Evolutionary conservation across 2,113 vertebrate species (phyloP), one percentile per base, ranked within the genome.

Genomic region (Eonycteris spelaea): DNA sequence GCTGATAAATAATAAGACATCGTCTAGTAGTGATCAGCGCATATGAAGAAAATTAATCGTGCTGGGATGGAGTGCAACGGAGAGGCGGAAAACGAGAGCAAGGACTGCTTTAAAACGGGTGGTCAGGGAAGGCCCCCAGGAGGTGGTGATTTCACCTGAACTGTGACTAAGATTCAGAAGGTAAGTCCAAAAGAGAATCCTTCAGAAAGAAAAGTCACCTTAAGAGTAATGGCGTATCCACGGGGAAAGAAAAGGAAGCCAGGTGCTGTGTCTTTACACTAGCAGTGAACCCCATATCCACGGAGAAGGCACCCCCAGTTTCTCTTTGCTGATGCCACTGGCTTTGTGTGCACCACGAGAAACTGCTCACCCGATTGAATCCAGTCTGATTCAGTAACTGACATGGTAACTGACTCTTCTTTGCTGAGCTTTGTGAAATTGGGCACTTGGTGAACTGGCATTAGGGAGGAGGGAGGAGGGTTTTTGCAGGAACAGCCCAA

Each of bases 381-480:
- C 28, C 55, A 53, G 22, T 11, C 40, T 38, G 21, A 65, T 75
- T 75, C 57, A 61, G 63, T 68, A 70, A 48, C 33, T 21, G 85
- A 38, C 40, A 67, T 22, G 33, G 51, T 45, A 63, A 57, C 51
- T 14, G 67, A 45, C 33, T 67, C 35, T 21, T 95, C 59, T 87
- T 86, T 86, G 96, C 86, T 95, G 84, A 96, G 96, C 55, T 84
- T 45, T 19, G 86, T 53, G 88, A 92, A 93, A 87, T 45, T 3
- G 38, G 87, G 83, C 21, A 28, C 87, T 80, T 59, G 87, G 94
- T 57, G 59, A 53, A 38, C 38, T 0, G 14, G 90, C 43, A 61
- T 28, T 7, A 13, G 26, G 68, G 65, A 79, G 57, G 63, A 84
- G n/a, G 24, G 57, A 51, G 26, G 59, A 57, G 19, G 16, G 18